Percentiles rank a stretch among this genome's conserved stretches.
These are phyloP conservation scores for Pangasius krempfi DNA, from an alignment of 2,797 vertebrate genomes.

Conservation along the genomic window DNA sequence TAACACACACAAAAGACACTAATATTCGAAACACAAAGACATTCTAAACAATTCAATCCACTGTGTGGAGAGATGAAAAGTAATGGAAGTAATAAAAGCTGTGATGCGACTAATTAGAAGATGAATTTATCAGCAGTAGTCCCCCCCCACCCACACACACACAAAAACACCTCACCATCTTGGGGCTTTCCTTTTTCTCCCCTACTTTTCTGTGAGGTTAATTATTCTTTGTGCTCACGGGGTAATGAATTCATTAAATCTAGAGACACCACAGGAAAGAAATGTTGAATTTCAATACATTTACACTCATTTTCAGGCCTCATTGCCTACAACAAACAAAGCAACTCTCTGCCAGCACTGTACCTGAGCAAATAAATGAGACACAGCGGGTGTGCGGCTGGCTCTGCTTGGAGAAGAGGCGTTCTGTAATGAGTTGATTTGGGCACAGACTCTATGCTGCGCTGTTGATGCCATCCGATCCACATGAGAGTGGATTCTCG, in stretches of 20 bases:
- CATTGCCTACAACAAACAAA: slow-evolving; percentile 40
- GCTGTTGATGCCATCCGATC: slow-evolving; percentile 40
- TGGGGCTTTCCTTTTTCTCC: background rate
- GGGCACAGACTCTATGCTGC: slow-evolving; percentile 15
- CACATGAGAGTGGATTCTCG: slow-evolving; percentile 41
- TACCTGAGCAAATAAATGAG: slow-evolving; percentile 55
- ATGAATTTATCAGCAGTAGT: background rate
- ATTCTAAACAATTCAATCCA: background rate
- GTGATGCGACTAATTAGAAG: background rate
- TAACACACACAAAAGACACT: background rate
- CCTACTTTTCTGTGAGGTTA: background rate
- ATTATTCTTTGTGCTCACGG: slow-evolving; percentile 13
- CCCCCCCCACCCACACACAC: no score
- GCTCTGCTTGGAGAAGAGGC: slow-evolving; percentile 27
- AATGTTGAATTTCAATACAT: slow-evolving; percentile 47
- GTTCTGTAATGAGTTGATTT: slow-evolving; percentile 43
- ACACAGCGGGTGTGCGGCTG: slow-evolving; percentile 4
- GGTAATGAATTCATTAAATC: slow-evolving; percentile 30
- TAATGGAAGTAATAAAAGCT: background rate
- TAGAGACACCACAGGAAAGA: slow-evolving; percentile 23
- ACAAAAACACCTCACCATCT: background rate
- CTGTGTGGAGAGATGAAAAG: background rate
- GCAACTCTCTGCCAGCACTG: background rate
- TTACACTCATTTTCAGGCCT: slow-evolving; percentile 43
- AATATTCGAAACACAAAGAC: background rate